Conservation (phyloP, 1,140 invertebrate species). For the Brachionus sp. region DNA sequence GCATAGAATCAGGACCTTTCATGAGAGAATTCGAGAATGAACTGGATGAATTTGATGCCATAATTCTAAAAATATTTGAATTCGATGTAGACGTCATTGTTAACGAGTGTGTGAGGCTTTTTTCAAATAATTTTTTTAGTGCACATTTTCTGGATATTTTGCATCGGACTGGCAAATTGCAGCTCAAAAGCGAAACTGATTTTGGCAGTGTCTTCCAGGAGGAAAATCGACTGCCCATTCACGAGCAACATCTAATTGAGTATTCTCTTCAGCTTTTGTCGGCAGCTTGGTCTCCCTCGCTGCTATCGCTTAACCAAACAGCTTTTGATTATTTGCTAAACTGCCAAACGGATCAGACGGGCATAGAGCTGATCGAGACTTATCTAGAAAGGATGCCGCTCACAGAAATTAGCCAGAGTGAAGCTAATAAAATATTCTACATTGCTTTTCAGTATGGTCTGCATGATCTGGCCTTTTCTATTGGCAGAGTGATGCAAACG, state of each 20-base stretch:
- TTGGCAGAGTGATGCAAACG: constrained; percentile 30
- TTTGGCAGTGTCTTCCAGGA: not conserved
- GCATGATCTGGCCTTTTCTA: constrained; percentile 42
- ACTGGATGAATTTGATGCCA: constrained; percentile 9
- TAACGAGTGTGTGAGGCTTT: not conserved
- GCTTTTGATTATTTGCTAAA: constrained; percentile 40
- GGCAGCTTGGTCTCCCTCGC: not conserved
- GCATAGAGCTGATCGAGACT: not conserved
- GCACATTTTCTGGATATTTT: constrained; percentile 35
- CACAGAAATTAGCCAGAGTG: not conserved
- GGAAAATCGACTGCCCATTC: not conserved
- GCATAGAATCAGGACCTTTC: not conserved
- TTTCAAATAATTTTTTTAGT: constrained; percentile 31
- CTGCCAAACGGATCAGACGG: not conserved
- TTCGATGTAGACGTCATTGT: not conserved
- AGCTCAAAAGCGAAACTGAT: constrained; percentile 17
- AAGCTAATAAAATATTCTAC: constrained; percentile 19
- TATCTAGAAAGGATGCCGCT: constrained; percentile 33
- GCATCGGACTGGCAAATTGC: constrained; percentile 25
- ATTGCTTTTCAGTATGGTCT: constrained; percentile 27
- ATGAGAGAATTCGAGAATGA: constrained; percentile 5
- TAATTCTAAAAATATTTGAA: constrained; percentile 5
- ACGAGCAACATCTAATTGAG: constrained; percentile 34
- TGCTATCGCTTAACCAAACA: constrained; percentile 7
- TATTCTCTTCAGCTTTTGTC: constrained; percentile 5